Evolutionary conservation across 2,113 vertebrate species (phyloP), one percentile per base, ranked within the genome.

Genomic region (Cottus gobio): DNA sequence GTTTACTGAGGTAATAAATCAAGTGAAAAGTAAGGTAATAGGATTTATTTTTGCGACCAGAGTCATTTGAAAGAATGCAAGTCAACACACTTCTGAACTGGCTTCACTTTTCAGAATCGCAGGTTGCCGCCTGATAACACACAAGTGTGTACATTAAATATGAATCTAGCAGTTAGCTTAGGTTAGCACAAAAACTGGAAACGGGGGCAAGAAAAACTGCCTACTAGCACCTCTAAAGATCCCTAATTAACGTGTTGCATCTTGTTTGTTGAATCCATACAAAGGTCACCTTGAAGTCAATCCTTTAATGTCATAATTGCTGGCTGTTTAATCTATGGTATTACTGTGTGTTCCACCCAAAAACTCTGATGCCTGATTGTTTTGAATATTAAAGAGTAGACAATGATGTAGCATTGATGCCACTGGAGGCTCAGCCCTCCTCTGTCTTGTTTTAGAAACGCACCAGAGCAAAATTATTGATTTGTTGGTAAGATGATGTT

Each of bases 381-480:
- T 68, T 22, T 10, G 3, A 60, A 52, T 36, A 34, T 66, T n/a
- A 57, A 75, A 24, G 1, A 72, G 20, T 36, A 71, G 15, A 68
- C 8, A 18, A 8, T 26, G 13, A 39, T 65, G 10, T 66, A n/a
- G 34, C 5, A 11, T 10, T 70, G 30, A 24, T 18, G 42, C 50
- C 42, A 26, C 9, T 34, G 46, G 52, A 63, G 61, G 31, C 36
- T 64, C 63, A 54, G 36, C 30, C 15, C 15, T 65, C n/a, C 64
- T n/a, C 13, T 30, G 16, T 67, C 69, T 68, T 37, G 18, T 16
- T 63, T 72, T n/a, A 44, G 60, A 82, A 76, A 73, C 28, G 37
- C 36, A 71, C 50, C 34, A 18, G 46, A 44, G 56, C 34, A 70
- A 84, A 26, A 75, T 77, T 65, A 77, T 77, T 16, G 66, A 80